Conservation (phyloP, 2,113 vertebrate genomes). For the Baryphthengus martii region DNA sequence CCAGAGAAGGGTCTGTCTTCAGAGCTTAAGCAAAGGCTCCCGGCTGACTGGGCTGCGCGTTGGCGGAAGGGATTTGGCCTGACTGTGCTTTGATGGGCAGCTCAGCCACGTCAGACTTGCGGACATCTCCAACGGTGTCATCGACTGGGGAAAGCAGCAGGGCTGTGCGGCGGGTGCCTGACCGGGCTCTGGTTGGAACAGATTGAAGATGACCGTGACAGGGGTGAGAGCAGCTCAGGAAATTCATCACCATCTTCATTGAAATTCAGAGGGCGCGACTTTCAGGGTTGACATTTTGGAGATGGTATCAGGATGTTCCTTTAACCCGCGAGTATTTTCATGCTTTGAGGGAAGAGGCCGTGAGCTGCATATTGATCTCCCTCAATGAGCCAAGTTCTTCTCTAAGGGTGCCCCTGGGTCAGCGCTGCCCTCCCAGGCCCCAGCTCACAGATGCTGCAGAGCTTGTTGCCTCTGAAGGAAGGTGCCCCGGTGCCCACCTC, state of each 20-base stretch:
- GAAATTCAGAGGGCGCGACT: background rate
- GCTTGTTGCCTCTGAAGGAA: background rate
- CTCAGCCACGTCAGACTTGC: background rate
- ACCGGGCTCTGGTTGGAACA: background rate
- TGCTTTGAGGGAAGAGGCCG: background rate
- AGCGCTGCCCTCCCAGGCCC: background rate
- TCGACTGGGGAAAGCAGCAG: background rate
- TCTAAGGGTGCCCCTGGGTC: background rate
- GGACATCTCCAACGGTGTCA: background rate
- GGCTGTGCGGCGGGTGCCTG: background rate
- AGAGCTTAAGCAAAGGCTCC: no score
- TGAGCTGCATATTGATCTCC: background rate
- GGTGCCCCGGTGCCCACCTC: background rate
- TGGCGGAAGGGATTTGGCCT: background rate
- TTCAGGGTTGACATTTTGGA: background rate
- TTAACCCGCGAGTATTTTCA: background rate
- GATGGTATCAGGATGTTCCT: background rate
- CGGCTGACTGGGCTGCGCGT: background rate
- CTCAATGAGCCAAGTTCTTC: background rate
- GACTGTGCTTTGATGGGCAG: background rate
- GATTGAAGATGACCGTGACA: background rate
- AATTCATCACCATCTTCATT: background rate
- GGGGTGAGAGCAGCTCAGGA: background rate
- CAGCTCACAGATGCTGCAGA: rapidly evolving
- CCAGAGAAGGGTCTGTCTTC: background rate